phyloP scores from a whole-genome alignment of 2,888 invertebrate species.

The Xanthorhoe spadicearia region DNA sequence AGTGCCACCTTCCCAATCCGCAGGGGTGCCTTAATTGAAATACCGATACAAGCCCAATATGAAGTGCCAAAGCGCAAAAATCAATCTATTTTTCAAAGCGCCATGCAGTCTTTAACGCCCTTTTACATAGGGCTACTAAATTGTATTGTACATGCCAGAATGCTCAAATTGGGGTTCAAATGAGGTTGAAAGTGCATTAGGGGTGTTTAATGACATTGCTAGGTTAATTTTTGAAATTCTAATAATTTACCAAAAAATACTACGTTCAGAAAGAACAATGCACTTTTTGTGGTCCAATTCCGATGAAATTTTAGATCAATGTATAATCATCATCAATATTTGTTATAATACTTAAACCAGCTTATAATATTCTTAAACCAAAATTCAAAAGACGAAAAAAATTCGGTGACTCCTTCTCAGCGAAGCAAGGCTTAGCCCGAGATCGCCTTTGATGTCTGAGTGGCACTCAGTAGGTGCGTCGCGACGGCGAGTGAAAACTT shows the following conservation, averaged over 20 bases:
- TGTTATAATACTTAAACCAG: no score
- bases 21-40: not conserved
- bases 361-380: not conserved
- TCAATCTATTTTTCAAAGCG: not conserved
- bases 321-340: no score
- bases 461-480: constrained; percentile 63
- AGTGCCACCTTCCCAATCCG: not conserved
- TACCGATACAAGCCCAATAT: not conserved
- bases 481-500: constrained; percentile 49
- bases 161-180: not conserved
- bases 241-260: no score
- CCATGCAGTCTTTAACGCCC: not conserved
- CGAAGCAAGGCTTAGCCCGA: constrained; percentile 25
- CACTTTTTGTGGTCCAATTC: no score
- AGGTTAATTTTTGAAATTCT: not conserved
- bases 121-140: not conserved
- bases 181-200: not conserved
- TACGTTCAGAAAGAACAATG: no score
- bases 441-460: constrained; percentile 65
- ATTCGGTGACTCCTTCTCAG: not conserved
- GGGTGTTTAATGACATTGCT: not conserved
- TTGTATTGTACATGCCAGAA: not conserved
- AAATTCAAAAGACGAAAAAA: not conserved
- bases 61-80: not conserved
- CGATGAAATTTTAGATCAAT: no score